These are phyloP conservation scores for Coenonympha glycerion DNA, from an alignment of 2,888 invertebrate species.

Conservation along the genomic window DNA sequence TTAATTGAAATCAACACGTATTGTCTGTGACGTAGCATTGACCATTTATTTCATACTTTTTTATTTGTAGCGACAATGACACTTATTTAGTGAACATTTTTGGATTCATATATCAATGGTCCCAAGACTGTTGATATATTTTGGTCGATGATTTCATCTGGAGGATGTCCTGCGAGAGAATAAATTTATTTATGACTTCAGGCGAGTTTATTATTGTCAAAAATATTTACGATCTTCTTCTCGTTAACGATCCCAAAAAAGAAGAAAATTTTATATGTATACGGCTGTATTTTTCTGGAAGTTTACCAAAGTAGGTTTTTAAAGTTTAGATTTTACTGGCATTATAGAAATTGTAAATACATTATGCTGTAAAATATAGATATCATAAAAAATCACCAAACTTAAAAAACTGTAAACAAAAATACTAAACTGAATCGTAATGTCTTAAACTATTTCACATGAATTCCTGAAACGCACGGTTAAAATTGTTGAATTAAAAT, in stretches of 20 bases:
- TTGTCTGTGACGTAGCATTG: too few species aligned
- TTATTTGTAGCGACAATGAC: too few species aligned
- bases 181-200: constrained; percentile 46
- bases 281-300: not conserved
- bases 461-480: not conserved
- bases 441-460: not conserved
- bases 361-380: too few species aligned
- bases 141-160: constrained; percentile 64
- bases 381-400: too few species aligned
- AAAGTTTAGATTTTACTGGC: too few species aligned
- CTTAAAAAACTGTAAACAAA: too few species aligned
- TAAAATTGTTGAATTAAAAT: not conserved
- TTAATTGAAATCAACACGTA: too few species aligned
- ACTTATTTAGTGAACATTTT: not conserved
- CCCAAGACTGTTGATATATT: constrained; percentile 38
- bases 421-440: not conserved
- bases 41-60: too few species aligned
- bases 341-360: too few species aligned
- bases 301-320: too few species aligned
- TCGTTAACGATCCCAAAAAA: not conserved
- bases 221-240: constrained; percentile 29
- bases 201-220: constrained; percentile 39
- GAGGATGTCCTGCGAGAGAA: constrained; percentile 33
- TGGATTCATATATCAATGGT: constrained; percentile 11
- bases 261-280: not conserved